Conservation (phyloP, 2,113 vertebrate species). For the Galeopterus variegatus region DNA sequence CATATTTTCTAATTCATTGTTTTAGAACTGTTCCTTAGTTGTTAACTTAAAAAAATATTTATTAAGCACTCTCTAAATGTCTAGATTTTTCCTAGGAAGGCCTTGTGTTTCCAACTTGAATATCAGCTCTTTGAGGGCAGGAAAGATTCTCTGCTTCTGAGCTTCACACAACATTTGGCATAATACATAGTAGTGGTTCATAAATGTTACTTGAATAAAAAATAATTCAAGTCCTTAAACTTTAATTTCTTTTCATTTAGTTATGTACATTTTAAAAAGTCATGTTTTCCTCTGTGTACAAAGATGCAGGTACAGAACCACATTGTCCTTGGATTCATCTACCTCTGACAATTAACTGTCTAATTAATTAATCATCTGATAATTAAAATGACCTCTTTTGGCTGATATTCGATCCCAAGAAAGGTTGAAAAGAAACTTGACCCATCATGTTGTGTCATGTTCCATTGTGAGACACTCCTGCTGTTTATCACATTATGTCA, state of each 20-base stretch:
- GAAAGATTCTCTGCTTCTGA: neutral
- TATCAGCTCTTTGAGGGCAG: neutral
- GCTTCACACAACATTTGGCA: neutral
- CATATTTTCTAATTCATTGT: neutral
- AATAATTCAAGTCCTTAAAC: constrained; percentile 1
- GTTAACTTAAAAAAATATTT: neutral
- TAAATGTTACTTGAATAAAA: neutral
- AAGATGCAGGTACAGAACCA: constrained; percentile 68
- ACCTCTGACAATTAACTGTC: constrained; percentile 86
- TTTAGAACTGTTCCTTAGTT: neutral
- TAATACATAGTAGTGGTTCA: neutral
- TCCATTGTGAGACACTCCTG: constrained; percentile 83
- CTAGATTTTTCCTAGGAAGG: neutral
- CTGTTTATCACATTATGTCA: constrained; percentile 83
- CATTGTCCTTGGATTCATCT: constrained; percentile 84
- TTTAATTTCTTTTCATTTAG: constrained; percentile 72
- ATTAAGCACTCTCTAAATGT: neutral
- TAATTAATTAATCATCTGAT: constrained; percentile 92
- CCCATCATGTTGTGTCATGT: constrained; percentile 87
- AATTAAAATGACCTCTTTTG: constrained; percentile 91
- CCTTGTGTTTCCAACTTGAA: neutral
- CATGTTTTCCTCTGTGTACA: constrained; percentile 36
- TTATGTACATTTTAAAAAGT: constrained; percentile 58
- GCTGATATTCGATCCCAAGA: constrained; percentile 88
- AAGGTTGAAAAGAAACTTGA: constrained; percentile 89